Percentiles rank a stretch among this genome's conserved stretches.
Conservation (phyloP, 2,888 invertebrate genomes). For the Ormyrus rosae region DNA sequence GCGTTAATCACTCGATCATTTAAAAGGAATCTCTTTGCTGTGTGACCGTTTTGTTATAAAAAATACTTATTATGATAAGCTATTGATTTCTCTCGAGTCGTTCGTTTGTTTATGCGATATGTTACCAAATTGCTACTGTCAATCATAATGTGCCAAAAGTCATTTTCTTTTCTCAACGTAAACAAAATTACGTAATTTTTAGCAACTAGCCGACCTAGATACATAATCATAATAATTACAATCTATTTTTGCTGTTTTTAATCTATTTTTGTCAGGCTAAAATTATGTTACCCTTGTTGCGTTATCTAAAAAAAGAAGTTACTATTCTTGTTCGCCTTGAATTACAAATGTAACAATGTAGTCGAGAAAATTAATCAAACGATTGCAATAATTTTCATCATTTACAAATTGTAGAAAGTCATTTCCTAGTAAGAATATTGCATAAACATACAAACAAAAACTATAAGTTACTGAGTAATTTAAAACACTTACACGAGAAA, state of each 20-base stretch:
- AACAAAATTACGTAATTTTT: background rate
- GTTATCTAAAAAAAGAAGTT: too few species aligned
- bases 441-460: conserved; percentile 51
- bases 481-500: background rate
- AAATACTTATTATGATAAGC: conserved; percentile 7
- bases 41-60: background rate
- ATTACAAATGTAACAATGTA: too few species aligned
- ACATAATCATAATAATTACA: background rate
- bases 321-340: too few species aligned
- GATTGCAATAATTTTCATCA: conserved; percentile 4
- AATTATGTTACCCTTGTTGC: too few species aligned
- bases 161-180: background rate
- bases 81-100: conserved; percentile 21
- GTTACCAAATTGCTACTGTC: background rate
- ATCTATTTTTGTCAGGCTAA: background rate
- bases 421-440: conserved; percentile 30
- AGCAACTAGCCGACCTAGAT: background rate
- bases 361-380: too few species aligned
- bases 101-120: conserved; percentile 51
- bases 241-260: background rate
- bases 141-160: conserved; percentile 22
- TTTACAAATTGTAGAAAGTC: background rate
- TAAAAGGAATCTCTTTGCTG: background rate
- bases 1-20: background rate
- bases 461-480: conserved; percentile 4